phyloP scores from a whole-genome alignment of 2,113 vertebrate species.

The Alouatta palliata region DNA sequence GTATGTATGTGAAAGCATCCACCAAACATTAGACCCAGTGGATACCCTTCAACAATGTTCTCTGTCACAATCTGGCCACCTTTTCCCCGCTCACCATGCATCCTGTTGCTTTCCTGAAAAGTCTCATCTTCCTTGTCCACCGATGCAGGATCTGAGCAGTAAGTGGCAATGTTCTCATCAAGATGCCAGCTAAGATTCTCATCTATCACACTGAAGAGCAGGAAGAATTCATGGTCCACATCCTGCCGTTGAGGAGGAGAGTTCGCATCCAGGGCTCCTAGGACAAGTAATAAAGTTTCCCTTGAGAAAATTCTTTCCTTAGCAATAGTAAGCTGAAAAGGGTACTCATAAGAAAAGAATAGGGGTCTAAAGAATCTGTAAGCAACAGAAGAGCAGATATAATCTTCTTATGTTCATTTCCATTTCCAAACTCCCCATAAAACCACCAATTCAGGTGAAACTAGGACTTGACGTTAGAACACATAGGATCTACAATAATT shows the following conservation, averaged over 20 bases:
- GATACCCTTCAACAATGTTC: not conserved
- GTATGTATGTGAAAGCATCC: not conserved
- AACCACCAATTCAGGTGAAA: not conserved
- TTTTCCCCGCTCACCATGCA: slow-evolving; percentile 83
- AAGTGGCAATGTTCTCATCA: slow-evolving; percentile 83
- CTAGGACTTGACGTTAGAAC: not conserved
- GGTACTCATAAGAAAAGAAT: not conserved
- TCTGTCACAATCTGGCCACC: not conserved
- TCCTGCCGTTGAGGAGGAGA: slow-evolving; percentile 80
- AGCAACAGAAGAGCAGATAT: slow-evolving; percentile 23
- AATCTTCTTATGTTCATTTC: not conserved
- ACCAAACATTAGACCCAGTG: not conserved
- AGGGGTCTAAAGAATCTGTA: not conserved
- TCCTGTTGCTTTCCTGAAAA: slow-evolving; percentile 86
- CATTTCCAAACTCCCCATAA: not conserved
- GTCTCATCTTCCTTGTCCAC: slow-evolving; percentile 84
- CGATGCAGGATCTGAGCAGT: slow-evolving; percentile 81
- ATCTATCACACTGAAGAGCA: slow-evolving; percentile 87
- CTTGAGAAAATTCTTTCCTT: not conserved
- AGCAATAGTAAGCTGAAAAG: slow-evolving; percentile 1
- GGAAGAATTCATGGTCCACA: slow-evolving; percentile 84
- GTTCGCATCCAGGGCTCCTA: slow-evolving; percentile 80
- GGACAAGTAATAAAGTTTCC: not conserved
- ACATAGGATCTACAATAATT: not conserved
- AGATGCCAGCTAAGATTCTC: slow-evolving; percentile 88